Evolutionary conservation across 2,888 invertebrate species (phyloP).

Genomic region (Aspidapion aeneum): DNA sequence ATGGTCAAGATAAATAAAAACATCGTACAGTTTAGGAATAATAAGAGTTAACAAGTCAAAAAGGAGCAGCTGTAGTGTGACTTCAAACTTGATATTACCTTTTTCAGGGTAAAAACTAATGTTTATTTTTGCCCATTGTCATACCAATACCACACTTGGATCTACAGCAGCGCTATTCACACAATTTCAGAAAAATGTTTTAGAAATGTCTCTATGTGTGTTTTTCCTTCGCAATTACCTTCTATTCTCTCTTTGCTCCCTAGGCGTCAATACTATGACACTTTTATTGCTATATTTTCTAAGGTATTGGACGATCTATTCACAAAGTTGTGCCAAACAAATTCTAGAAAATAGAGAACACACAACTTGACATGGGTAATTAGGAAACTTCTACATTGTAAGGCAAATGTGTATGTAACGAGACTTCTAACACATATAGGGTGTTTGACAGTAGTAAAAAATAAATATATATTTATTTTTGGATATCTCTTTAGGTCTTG

Average conservation of each 20-base stretch:
- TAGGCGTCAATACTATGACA: background rate
- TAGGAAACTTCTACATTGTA: too few species aligned
- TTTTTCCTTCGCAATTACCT: background rate
- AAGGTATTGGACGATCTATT: background rate
- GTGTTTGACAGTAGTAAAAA: too few species aligned
- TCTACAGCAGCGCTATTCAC: conserved; percentile 4
- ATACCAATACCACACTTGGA: background rate
- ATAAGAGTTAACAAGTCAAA: conserved; percentile 16
- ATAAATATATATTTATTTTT: too few species aligned
- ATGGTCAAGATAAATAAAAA: conserved; percentile 22
- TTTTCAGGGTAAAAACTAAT: background rate
- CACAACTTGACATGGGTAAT: too few species aligned
- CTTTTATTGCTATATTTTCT: background rate
- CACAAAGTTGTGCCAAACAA: background rate
- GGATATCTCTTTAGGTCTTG: too few species aligned
- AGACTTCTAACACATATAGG: too few species aligned
- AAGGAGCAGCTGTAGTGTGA: conserved; percentile 15
- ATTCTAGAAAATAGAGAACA: too few species aligned
- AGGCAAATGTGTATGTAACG: too few species aligned
- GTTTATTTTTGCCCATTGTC: background rate
- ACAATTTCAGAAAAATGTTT: background rate
- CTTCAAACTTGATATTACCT: conserved; percentile 13
- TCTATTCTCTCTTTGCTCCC: background rate
- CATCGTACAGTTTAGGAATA: conserved; percentile 17
- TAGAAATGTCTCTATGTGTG: background rate